Conservation (phyloP, 2,113 vertebrate genomes). For the Neogale vison region DNA sequence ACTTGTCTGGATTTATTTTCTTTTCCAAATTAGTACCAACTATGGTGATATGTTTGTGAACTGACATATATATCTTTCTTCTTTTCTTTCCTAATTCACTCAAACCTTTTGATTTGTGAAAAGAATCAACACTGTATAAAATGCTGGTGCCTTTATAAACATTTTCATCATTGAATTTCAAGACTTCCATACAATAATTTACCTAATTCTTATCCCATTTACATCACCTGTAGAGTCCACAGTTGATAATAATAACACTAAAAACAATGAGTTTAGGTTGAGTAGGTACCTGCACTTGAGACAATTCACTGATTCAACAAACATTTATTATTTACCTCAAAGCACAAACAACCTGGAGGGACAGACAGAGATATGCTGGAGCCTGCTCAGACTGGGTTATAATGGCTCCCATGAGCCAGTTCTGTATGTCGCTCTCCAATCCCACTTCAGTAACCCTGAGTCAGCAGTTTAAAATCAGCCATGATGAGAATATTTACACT, state of each 20-base stretch:
- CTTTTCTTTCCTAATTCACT: not conserved
- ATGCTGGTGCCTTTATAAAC: not conserved
- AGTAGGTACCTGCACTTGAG: not conserved
- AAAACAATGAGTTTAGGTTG: not conserved
- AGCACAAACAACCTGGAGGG: not conserved
- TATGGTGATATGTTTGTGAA: not conserved
- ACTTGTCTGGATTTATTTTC: not conserved
- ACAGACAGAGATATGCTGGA: not conserved
- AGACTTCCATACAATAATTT: not conserved
- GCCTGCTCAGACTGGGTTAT: not conserved
- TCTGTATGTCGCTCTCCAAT: not conserved
- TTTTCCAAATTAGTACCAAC: not conserved
- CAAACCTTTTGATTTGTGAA: conserved; percentile 35
- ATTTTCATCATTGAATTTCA: conserved; percentile 34
- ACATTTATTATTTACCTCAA: not conserved
- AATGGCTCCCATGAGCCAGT: not conserved
- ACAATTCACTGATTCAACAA: not conserved
- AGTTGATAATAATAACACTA: not conserved
- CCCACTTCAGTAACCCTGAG: not conserved
- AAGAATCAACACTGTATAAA: not conserved
- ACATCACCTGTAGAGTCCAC: not conserved
- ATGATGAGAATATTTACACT: not conserved
- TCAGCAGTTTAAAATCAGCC: not conserved
- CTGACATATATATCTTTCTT: not conserved
- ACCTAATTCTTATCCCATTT: not conserved